Base-by-base conservation (phyloP, 2,113 vertebrate genomes). In the Melanocharis versteri region DNA sequence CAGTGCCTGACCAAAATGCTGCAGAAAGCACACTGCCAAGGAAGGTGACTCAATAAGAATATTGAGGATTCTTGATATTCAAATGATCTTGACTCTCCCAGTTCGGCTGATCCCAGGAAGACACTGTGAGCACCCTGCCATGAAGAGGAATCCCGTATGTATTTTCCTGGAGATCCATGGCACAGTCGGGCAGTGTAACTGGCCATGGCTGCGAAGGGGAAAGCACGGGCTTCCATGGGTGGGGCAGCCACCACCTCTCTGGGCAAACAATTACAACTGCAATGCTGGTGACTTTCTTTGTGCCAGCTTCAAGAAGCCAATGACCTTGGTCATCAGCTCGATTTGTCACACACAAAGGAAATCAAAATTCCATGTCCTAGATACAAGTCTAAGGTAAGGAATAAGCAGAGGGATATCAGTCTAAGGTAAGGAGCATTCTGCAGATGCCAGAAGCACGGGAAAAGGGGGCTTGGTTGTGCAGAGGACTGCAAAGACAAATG, bases 31-130 rank as follows among this genome's bases (percentile, higher is more conserved):
- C 23, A 16, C 18, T 39, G 47, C 48, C 39, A 39, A 47, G 33
- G 57, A 58, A 77, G 22, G 28, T 33, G 47, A 28, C 23, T 57
- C 20, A 16, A 5, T 30, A 64, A n/a, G 30, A 83, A 45, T 28
- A 61, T 2, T 0, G 2, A 47, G n/a, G 35, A 42, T 27, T 37
- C 47, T 66, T 3, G 1, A 15, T 47, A 64, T 50, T 39, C 17
- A 37, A 45, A 33, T 54, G 11, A 45, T 15, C 53, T 82, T 50
- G 39, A 12, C 42, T 47, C 27, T 78, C 42, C 24, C 35, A 30
- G 4, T 40, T 14, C 10, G 6, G 33, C 4, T 56, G 62, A 62
- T 57, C n/a, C 75, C 54, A 58, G 42, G 69, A 39, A 22, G 35
- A 31, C 15, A 26, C 10, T 9, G 31, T 37, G 11, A 23, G 9